These are phyloP conservation scores for Catagonus wagneri DNA, from an alignment of 2,113 vertebrate genomes.

Conservation along the genomic window DNA sequence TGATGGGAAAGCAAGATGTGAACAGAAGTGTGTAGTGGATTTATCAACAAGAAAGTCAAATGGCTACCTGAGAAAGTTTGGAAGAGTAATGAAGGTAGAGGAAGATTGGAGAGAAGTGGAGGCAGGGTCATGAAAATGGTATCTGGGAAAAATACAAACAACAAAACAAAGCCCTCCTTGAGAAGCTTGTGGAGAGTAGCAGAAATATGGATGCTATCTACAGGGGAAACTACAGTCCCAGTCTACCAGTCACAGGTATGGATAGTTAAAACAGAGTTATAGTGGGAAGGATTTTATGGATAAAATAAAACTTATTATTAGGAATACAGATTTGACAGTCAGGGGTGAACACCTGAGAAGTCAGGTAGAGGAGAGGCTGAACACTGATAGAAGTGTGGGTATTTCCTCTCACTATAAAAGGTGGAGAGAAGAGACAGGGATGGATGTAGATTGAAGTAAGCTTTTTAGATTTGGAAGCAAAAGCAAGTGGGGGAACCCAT, in stretches of 20 bases:
- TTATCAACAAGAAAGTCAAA: not conserved
- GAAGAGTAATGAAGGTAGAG: not conserved
- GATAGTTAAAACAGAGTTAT: not conserved
- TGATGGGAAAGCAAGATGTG: not conserved
- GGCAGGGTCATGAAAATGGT: not conserved
- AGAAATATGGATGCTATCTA: not conserved
- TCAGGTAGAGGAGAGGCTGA: not conserved
- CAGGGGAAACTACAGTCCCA: rapidly evolving
- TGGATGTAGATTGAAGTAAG: not conserved
- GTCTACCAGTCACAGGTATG: not conserved
- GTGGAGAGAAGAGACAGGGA: not conserved
- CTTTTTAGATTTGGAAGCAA: not conserved
- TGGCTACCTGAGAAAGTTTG: not conserved
- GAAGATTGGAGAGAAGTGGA: not conserved
- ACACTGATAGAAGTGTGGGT: not conserved
- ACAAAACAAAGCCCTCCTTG: not conserved
- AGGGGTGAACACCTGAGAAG: not conserved
- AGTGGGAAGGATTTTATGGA: not conserved
- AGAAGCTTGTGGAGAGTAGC: not conserved
- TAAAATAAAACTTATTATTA: not conserved
- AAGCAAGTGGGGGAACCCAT: not conserved
- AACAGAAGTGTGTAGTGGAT: not conserved
- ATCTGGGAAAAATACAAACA: not conserved
- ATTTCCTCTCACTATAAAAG: not conserved
- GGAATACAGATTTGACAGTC: not conserved